Evolutionary conservation across 2,113 vertebrate genomes (phyloP).

Genomic region (Gobius niger): DNA sequence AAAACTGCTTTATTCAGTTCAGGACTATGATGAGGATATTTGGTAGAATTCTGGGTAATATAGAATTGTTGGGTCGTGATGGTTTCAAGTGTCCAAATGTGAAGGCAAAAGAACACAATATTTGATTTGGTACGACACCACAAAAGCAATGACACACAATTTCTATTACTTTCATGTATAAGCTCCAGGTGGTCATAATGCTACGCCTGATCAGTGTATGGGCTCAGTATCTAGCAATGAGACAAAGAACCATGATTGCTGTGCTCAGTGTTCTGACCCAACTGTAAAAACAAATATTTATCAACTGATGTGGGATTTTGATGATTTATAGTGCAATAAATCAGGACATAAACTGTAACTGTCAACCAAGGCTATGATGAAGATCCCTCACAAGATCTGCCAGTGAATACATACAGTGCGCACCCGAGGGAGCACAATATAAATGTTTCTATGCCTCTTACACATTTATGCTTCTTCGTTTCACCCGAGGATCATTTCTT

Average conservation of each 20-base stretch:
- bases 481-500: constrained; percentile 21
- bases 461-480: constrained; percentile 33
- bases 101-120: too few species aligned
- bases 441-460: constrained; percentile 52
- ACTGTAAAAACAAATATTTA: constrained; percentile 54
- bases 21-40: too few species aligned
- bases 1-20: too few species aligned
- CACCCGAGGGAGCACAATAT: constrained; percentile 11
- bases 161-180: too few species aligned
- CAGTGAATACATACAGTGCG: constrained; percentile 48
- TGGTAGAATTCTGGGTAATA: too few species aligned
- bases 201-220: background rate
- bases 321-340: constrained; percentile 59
- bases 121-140: too few species aligned
- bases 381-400: constrained; percentile 49
- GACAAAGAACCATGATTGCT: constrained; percentile 34
- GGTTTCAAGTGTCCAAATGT: too few species aligned
- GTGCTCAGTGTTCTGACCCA: constrained; percentile 19
- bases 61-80: too few species aligned
- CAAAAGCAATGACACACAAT: too few species aligned
- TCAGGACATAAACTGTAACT: constrained; percentile 54
- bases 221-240: constrained; percentile 9
- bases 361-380: constrained; percentile 41
- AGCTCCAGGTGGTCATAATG: background rate
- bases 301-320: constrained; percentile 36